These are phyloP conservation scores for Sternarchorhynchus goeldii DNA, from an alignment of 2,797 vertebrate species.

Conservation along the genomic window DNA sequence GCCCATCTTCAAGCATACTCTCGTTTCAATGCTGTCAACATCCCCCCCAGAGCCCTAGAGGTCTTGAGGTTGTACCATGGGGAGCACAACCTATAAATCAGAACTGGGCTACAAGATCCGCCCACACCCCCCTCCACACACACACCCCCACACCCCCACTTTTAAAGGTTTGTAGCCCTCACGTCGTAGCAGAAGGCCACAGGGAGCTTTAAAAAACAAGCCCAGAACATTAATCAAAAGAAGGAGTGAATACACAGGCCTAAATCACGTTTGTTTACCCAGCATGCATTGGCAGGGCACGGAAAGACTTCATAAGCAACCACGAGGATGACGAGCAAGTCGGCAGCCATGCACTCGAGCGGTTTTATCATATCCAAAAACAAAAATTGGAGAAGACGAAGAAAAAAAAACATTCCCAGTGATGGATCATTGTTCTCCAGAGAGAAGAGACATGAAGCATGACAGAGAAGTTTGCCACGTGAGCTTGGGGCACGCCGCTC, in stretches of 20 bases:
- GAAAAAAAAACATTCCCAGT: neutral
- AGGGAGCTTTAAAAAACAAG: conserved; percentile 31
- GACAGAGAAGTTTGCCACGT: neutral
- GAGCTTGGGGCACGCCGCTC: neutral
- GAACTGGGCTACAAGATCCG: conserved; percentile 5
- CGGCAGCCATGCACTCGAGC: neutral
- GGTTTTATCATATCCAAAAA: neutral
- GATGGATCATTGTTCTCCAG: conserved; percentile 10
- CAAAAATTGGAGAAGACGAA: neutral
- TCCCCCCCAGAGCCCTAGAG: neutral
- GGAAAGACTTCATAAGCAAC: conserved; percentile 31
- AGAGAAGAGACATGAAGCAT: conserved; percentile 5
- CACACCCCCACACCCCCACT: neutral
- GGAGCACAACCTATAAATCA: conserved; percentile 19
- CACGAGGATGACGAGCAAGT: conserved; percentile 1
- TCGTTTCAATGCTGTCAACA: neutral
- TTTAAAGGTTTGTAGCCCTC: neutral
- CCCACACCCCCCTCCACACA: neutral
- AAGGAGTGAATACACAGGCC: conserved; percentile 28
- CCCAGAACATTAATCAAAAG: conserved; percentile 25
- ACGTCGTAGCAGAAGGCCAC: conserved; percentile 21
- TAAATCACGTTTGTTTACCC: conserved; percentile 60
- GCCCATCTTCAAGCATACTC: conserved; percentile 19
- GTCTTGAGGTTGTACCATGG: neutral
- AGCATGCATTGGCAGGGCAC: conserved; percentile 34